Evolutionary conservation across 1,140 invertebrate genomes (phyloP).

Genomic region (Trachelipus rathkii): DNA sequence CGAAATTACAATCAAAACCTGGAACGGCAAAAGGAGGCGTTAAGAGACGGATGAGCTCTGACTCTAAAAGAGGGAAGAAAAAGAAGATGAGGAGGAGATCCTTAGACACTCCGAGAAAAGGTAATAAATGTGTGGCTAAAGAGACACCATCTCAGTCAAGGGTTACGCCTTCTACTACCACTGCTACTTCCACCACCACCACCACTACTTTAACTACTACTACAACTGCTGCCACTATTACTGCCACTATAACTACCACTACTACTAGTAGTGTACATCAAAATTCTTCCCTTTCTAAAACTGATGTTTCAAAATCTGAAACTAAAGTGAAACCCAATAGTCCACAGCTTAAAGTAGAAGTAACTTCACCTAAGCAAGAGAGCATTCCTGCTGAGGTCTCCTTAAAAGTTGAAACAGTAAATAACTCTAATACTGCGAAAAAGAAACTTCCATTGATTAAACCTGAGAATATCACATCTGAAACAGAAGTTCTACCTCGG

Average conservation of each 20-base stretch:
- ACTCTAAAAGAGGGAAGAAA: conserved; percentile 29
- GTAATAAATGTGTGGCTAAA: not conserved
- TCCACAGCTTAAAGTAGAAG: no score
- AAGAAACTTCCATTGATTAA: no score
- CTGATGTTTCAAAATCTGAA: no score
- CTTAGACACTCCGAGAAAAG: conserved; percentile 5
- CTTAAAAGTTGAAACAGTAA: no score
- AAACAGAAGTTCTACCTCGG: not conserved
- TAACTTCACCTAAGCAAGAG: no score
- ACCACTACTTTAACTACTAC: not conserved
- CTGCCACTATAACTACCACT: not conserved
- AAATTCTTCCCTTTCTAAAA: no score
- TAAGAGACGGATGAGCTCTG: conserved; percentile 29
- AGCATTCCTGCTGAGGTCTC: no score
- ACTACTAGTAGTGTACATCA: not conserved
- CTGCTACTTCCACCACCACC: conserved; percentile 1
- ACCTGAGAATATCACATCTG: no score
- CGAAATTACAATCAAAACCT: not conserved
- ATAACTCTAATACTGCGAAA: no score
- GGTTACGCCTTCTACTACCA: conserved; percentile 24
- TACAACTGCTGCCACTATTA: no score
- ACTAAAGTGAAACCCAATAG: no score
- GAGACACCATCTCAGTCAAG: not conserved
- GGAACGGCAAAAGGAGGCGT: not conserved
- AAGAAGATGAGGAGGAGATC: conserved; percentile 32